Percentiles rank a stretch among this genome's conserved stretches.
These are phyloP conservation scores for Drosophila neocordata DNA, from an alignment of 1,140 invertebrate genomes.

Conservation along the genomic window DNA sequence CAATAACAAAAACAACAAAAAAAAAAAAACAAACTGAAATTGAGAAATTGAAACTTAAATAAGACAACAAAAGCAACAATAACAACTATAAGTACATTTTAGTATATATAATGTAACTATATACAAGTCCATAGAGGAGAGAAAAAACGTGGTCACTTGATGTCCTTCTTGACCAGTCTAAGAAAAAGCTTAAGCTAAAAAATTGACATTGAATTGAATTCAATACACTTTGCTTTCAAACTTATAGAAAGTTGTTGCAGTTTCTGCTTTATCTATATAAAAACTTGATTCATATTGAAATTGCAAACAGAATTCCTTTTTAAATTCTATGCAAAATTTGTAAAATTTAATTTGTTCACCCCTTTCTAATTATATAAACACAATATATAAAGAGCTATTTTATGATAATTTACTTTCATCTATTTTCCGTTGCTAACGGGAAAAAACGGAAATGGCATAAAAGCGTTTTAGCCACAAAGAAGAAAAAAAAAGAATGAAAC, in stretches of 20 bases:
- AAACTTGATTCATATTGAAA: too few relatives aligned
- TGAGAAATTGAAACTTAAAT: conserved; percentile 70
- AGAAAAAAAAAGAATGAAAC: not conserved
- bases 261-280: too few relatives aligned
- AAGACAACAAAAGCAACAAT: conserved; percentile 29
- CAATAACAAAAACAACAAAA: conserved; percentile 23
- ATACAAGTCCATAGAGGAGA: conserved; percentile 31
- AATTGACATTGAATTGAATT: not conserved
- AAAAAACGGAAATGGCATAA: too few relatives aligned
- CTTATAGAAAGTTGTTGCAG: too few relatives aligned
- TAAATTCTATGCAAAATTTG: too few relatives aligned
- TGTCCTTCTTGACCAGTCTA: conserved; percentile 27
- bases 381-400: too few relatives aligned
- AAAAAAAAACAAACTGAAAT: conserved; percentile 32
- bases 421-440: too few relatives aligned
- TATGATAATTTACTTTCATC: too few relatives aligned
- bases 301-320: too few relatives aligned
- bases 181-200: not conserved
- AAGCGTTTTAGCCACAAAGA: not conserved
- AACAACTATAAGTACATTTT: conserved; percentile 22
- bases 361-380: too few relatives aligned
- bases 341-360: too few relatives aligned
- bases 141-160: conserved; percentile 37
- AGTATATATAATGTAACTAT: conserved; percentile 70
- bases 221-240: not conserved